A percentile compares a stretch with the other conserved stretches of the same genome.
phyloP scores from a whole-genome alignment of 1,140 invertebrate species.

The Drosophila baimaii region DNA sequence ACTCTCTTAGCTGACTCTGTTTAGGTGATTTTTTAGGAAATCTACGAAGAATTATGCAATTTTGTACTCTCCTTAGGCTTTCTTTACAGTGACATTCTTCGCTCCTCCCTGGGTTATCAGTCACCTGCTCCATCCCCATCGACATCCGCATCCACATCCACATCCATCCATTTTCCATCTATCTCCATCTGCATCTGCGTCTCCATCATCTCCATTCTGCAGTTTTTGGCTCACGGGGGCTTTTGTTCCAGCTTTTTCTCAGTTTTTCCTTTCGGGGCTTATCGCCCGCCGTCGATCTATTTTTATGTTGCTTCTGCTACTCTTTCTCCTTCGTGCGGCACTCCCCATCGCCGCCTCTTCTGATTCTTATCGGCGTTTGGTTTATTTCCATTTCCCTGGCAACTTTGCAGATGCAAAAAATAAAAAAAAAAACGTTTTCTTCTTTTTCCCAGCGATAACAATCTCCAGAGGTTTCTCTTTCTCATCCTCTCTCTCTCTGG shows the following conservation, averaged over 20 bases:
- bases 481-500: slow-evolving; percentile 21
- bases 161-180: slow-evolving; percentile 15
- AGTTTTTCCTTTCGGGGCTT: slow-evolving; percentile 58
- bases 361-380: slow-evolving; percentile 71
- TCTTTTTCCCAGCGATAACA: slow-evolving; percentile 44
- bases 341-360: slow-evolving; percentile 36
- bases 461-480: slow-evolving; percentile 24
- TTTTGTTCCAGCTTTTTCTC: slow-evolving; percentile 59
- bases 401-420: slow-evolving; percentile 74
- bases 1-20: neutral
- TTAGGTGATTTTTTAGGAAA: neutral
- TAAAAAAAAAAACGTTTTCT: slow-evolving; percentile 30
- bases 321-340: slow-evolving; percentile 38
- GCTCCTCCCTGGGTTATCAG: slow-evolving; percentile 29
- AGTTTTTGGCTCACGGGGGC: slow-evolving; percentile 54
- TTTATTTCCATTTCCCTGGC: slow-evolving; percentile 79
- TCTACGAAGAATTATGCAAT: neutral
- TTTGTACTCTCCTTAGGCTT: neutral
- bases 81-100: slow-evolving; percentile 13
- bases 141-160: slow-evolving; percentile 16
- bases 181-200: slow-evolving; percentile 29
- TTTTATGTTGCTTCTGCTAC: slow-evolving; percentile 70
- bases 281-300: slow-evolving; percentile 72
- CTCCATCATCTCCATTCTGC: slow-evolving; percentile 36
- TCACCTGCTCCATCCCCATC: slow-evolving; percentile 39